Evolutionary conservation across 2,888 invertebrate species (phyloP).

Genomic region (Nemurella pictetii): DNA sequence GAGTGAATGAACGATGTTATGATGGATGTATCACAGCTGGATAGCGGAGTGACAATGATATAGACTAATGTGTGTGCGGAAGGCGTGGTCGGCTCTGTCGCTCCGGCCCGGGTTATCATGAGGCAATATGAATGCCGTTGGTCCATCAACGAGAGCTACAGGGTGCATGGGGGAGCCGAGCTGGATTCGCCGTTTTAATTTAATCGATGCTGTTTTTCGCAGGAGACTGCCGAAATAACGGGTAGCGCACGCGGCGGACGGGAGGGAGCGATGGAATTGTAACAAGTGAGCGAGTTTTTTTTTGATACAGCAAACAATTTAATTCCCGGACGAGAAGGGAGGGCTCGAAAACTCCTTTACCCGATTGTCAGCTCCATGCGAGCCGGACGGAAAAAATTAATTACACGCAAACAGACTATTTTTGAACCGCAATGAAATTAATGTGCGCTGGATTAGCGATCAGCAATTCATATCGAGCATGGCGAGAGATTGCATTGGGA

Average conservation of each 20-base stretch:
- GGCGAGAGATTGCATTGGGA: neutral
- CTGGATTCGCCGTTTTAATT: neutral
- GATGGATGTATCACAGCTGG: slow-evolving; percentile 21
- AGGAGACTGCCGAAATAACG: neutral
- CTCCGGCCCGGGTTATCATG: neutral
- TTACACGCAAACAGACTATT: neutral
- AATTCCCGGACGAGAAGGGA: neutral
- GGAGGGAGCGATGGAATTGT: neutral
- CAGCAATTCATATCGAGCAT: neutral
- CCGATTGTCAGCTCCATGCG: neutral
- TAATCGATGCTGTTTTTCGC: neutral
- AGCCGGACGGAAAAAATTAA: neutral
- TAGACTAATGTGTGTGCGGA: slow-evolving; percentile 35
- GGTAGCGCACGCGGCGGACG: neutral
- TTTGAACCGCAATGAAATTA: neutral
- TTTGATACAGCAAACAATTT: neutral
- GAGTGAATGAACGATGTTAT: slow-evolving; percentile 17
- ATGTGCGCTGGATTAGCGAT: neutral
- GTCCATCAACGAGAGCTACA: neutral
- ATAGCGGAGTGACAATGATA: slow-evolving; percentile 11
- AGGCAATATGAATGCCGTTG: neutral
- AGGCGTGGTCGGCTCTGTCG: slow-evolving; percentile 25
- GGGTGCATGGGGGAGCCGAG: no score
- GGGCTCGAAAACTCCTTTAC: neutral
- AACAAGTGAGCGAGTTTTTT: neutral